These are phyloP conservation scores for Syrmaticus mikado DNA, from an alignment of 2,113 vertebrate genomes.

Conservation along the genomic window DNA sequence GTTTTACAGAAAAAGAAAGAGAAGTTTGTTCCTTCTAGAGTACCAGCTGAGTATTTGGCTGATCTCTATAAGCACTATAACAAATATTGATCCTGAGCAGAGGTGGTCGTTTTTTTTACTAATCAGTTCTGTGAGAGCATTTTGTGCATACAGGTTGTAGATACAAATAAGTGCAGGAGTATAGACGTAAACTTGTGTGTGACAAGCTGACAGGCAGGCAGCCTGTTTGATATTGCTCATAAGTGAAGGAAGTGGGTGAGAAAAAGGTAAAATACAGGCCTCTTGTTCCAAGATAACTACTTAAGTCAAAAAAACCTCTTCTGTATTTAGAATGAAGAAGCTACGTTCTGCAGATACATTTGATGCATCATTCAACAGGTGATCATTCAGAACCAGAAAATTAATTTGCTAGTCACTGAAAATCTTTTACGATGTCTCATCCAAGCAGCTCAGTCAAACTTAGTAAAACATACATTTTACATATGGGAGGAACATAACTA, in stretches of 20 bases:
- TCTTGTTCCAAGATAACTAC: not conserved
- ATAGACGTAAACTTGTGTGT: constrained; percentile 10
- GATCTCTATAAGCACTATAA: not conserved
- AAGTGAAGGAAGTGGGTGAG: constrained; percentile 12
- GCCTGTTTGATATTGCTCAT: not conserved
- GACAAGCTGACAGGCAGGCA: constrained; percentile 30
- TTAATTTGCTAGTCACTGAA: not conserved
- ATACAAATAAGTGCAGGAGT: not conserved
- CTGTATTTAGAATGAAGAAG: constrained; percentile 10
- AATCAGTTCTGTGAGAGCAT: not conserved
- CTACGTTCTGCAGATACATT: not conserved
- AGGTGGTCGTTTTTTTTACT: not conserved
- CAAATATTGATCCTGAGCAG: constrained; percentile 9
- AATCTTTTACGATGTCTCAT: not conserved
- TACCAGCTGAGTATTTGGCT: not conserved
- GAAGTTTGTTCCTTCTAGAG: not conserved
- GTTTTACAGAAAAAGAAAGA: not conserved
- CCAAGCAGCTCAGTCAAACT: not conserved
- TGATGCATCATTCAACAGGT: not conserved
- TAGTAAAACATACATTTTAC: not conserved
- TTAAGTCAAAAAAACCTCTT: not conserved
- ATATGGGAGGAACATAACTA: not conserved
- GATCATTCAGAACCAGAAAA: constrained; percentile 1
- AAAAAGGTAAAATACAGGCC: not conserved
- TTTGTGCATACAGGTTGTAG: not conserved